Percentiles rank a stretch among this genome's conserved stretches.
Conservation (phyloP, 2,888 invertebrate genomes). For the Tachina lurida region DNA sequence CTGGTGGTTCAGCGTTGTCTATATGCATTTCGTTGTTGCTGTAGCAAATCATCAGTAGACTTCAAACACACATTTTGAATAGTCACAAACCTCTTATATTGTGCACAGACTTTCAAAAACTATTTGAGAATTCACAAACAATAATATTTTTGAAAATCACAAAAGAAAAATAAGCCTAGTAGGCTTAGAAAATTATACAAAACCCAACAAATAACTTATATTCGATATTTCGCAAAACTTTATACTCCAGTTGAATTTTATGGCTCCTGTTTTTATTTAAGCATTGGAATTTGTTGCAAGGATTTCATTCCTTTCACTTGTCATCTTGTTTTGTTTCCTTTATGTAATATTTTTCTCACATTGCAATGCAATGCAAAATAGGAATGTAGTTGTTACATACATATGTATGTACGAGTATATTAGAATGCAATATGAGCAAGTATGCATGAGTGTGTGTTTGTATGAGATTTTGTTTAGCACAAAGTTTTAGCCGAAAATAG, state of each 20-base stretch:
- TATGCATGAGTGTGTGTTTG: background rate
- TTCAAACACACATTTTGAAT: too few relatives aligned
- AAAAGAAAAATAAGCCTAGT: too few relatives aligned
- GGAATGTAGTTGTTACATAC: background rate
- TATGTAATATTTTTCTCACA: background rate
- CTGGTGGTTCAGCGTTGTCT: too few relatives aligned
- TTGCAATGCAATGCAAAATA: background rate
- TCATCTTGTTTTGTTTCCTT: background rate
- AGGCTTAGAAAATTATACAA: too few relatives aligned
- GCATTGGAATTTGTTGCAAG: background rate
- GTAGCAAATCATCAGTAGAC: too few relatives aligned
- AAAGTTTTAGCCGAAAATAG: constrained; percentile 42
- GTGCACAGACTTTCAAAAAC: too few relatives aligned
- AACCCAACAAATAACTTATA: too few relatives aligned
- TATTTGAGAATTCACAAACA: too few relatives aligned
- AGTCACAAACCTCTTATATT: too few relatives aligned
- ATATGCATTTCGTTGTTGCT: too few relatives aligned
- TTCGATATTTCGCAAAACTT: background rate
- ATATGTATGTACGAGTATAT: too few relatives aligned
- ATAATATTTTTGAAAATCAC: too few relatives aligned
- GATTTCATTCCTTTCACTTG: constrained; percentile 1
- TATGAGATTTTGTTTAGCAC: background rate
- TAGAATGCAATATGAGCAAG: background rate
- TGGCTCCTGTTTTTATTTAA: background rate
- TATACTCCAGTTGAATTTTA: background rate